These are phyloP conservation scores for Hyperoplus lanceolatus DNA, from an alignment of 2,797 vertebrate species.

Conservation along the genomic window DNA sequence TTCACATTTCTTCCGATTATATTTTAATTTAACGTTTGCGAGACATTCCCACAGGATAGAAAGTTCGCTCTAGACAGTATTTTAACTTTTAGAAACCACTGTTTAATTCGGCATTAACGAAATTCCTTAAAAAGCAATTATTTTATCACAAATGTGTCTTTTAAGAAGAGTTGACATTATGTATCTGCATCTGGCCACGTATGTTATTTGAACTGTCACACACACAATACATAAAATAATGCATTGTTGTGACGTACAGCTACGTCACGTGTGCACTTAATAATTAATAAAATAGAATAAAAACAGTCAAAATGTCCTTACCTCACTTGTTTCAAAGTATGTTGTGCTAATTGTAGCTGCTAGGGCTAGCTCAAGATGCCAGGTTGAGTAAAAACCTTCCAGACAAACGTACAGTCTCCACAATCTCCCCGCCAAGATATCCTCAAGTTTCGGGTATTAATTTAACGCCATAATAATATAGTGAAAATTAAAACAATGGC, in stretches of 20 bases:
- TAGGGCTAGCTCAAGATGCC: no score
- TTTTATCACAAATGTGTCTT: not conserved
- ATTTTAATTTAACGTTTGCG: rapidly evolving
- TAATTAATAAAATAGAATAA: no score
- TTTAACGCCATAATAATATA: no score
- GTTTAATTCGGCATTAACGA: not conserved
- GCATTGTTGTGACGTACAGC: not conserved
- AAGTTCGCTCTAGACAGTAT: rapidly evolving
- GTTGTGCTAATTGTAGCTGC: no score
- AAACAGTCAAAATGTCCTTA: no score
- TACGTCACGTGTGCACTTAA: no score
- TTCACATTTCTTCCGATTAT: not conserved
- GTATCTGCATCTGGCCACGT: not conserved
- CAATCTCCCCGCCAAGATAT: no score
- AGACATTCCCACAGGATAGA: rapidly evolving
- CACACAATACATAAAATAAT: not conserved
- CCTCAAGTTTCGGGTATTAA: no score
- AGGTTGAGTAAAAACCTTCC: no score
- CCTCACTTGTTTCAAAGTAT: no score
- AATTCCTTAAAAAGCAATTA: not conserved
- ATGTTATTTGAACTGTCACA: not conserved
- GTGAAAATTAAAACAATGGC: no score
- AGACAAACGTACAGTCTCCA: no score
- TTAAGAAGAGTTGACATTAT: not conserved
- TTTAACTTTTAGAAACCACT: not conserved